Percentiles rank a stretch among this genome's conserved stretches.
Evolutionary conservation across 2,888 invertebrate genomes (phyloP).

Genomic region (Entomobrya proxima): DNA sequence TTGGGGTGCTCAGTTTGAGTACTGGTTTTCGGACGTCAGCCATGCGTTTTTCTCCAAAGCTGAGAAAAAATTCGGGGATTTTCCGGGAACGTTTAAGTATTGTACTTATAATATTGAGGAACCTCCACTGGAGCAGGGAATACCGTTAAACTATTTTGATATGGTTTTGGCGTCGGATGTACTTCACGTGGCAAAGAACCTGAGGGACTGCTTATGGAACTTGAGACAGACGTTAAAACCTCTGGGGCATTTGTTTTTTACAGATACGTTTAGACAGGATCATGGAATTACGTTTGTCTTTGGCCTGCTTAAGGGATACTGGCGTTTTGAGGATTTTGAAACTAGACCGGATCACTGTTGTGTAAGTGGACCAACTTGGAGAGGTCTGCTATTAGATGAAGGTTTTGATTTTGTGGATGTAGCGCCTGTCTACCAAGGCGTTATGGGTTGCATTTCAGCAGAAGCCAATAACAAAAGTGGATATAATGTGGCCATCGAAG

Average conservation of each 20-base stretch:
- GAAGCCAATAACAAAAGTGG: background rate
- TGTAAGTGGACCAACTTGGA: background rate
- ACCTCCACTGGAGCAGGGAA: slow-evolving; percentile 49
- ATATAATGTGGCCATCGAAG: background rate
- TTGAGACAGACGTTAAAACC: slow-evolving; percentile 31
- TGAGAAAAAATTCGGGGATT: slow-evolving; percentile 39
- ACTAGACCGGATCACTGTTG: slow-evolving; percentile 37
- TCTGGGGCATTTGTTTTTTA: slow-evolving; percentile 26
- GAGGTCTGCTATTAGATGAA: background rate
- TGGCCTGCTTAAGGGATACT: slow-evolving; percentile 57
- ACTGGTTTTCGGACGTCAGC: slow-evolving; percentile 39
- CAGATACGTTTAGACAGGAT: slow-evolving; percentile 12
- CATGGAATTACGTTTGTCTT: slow-evolving; percentile 30
- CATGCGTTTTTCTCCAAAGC: slow-evolving; percentile 49
- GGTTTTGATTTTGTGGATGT: background rate
- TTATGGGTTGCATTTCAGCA: background rate
- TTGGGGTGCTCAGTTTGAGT: slow-evolving; percentile 1
- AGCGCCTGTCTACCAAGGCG: background rate
- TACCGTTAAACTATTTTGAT: slow-evolving; percentile 51
- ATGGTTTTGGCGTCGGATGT: slow-evolving; percentile 38
- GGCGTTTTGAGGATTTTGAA: slow-evolving; percentile 49
- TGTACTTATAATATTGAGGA: slow-evolving; percentile 50
- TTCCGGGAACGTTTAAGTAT: background rate
- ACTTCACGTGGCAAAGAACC: slow-evolving; percentile 52
- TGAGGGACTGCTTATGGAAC: slow-evolving; percentile 21